A percentile compares a stretch with the other conserved stretches of the same genome.
phyloP scores from a whole-genome alignment of 2,113 vertebrate species.

The Corythaixoides concolor region DNA sequence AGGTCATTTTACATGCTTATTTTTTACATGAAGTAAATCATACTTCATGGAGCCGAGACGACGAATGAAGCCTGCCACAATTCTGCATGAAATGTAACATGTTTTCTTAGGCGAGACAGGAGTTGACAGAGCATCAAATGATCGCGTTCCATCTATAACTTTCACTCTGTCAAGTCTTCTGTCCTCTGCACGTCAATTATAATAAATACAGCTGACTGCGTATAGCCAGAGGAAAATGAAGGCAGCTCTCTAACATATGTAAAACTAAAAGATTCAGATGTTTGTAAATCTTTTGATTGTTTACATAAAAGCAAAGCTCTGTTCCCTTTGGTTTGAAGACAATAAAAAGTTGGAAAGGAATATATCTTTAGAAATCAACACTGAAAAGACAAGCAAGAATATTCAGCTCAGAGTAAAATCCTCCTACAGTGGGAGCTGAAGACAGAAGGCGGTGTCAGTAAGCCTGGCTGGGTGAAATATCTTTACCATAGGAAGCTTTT shows the following conservation, averaged over 20 bases:
- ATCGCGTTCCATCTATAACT: slow-evolving; percentile 46
- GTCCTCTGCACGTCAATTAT: slow-evolving; percentile 35
- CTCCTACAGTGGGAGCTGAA: not conserved
- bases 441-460: not conserved
- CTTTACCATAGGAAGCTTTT: not conserved
- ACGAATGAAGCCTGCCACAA: slow-evolving; percentile 45
- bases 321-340: not conserved
- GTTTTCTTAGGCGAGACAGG: slow-evolving; percentile 43
- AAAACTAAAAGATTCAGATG: not conserved
- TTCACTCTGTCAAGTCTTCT: slow-evolving; percentile 56
- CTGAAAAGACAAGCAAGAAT: not conserved
- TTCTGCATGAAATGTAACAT: slow-evolving; percentile 22
- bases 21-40: slow-evolving; percentile 3
- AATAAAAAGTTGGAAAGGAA: not conserved
- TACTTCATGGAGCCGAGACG: not conserved
- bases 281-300: not conserved
- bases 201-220: slow-evolving; percentile 33
- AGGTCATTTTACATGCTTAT: not conserved
- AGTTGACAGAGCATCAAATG: slow-evolving; percentile 62
- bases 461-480: not conserved
- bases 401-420: not conserved
- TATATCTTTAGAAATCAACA: not conserved
- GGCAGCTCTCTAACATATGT: not conserved
- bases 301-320: not conserved
- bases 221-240: not conserved